Evolutionary conservation across 2,113 vertebrate genomes (phyloP), one percentile per base, ranked within the genome.

Genomic region (Nettapus auritus): DNA sequence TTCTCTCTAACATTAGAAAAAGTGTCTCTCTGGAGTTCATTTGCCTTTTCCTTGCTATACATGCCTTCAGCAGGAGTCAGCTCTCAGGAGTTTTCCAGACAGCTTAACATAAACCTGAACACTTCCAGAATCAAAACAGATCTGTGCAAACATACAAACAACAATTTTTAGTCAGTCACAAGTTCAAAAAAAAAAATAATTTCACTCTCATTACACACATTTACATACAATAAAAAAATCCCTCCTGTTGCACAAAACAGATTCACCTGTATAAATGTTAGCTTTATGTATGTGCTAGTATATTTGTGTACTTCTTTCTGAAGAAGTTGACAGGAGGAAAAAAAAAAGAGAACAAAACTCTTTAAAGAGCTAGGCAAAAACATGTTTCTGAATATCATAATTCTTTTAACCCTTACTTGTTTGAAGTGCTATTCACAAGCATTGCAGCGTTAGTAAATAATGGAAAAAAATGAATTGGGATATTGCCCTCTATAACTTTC

Each of bases 211-310:
- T 8, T 28, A 3, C 8, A 9, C 8, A 20, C 2, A 52, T 25
- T 25, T 59, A 46, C 4, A 16, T 0, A 75, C 38, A 42, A 7
- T 40, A 6, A 53, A 34, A 13, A 9, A 1, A 0, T 1, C 4
- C 25, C 44, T 36, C 7, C 40, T 13, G 2, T 20, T 53, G 9
- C n/a, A 52, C 11, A 64, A 71, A 79, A 83, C 3, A 6, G 18
- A 33, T 40, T 44, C 50, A 38, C 4, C 17, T 64, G 26, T 20
- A 8, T 40, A 40, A 38, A 17, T 19, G 17, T 40, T 64, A 40
- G 36, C 26, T 28, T 40, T 40, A 29, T 19, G 18, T 7, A 18
- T 28, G 25, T 34, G 17, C 12, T 42, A 36, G 46, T 40, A 3
- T 13, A 29, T 38, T 50, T 42, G 36, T 56, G 44, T 21, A 34